phyloP scores from a whole-genome alignment of 1,140 invertebrate genomes.

The Sipha flava region DNA sequence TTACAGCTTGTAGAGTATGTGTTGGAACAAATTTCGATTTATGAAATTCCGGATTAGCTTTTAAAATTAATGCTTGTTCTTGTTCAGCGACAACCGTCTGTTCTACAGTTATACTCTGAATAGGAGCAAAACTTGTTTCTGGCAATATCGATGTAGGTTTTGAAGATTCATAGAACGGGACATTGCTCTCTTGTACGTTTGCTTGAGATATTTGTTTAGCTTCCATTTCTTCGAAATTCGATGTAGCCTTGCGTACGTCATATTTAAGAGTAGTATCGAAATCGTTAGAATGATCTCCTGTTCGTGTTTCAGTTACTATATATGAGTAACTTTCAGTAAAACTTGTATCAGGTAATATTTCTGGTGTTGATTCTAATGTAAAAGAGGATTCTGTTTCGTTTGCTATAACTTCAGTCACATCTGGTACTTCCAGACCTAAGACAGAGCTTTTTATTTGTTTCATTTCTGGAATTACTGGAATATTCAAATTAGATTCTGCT shows the following conservation, averaged over 20 bases:
- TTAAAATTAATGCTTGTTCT: slow-evolving; percentile 48
- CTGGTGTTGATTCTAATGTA: slow-evolving; percentile 41
- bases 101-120: slow-evolving; percentile 47
- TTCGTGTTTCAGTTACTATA: slow-evolving; percentile 49
- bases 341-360: slow-evolving; percentile 47
- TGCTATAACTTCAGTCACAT: slow-evolving; percentile 45
- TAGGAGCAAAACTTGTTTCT: slow-evolving; percentile 40
- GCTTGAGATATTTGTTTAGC: slow-evolving; percentile 52
- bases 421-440: slow-evolving; percentile 48
- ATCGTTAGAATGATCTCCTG: slow-evolving; percentile 48
- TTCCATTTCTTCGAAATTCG: slow-evolving; percentile 48
- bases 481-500: slow-evolving; percentile 49
- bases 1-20: slow-evolving; percentile 49
- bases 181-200: slow-evolving; percentile 49
- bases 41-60: slow-evolving; percentile 50
- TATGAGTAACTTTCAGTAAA: slow-evolving; percentile 50
- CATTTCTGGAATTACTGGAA: slow-evolving; percentile 43
- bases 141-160: slow-evolving; percentile 38
- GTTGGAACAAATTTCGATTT: slow-evolving; percentile 48
- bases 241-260: slow-evolving; percentile 47
- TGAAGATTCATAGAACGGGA: slow-evolving; percentile 42
- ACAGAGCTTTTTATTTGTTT: slow-evolving; percentile 49
- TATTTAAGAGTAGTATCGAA: slow-evolving; percentile 50
- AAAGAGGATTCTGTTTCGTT: slow-evolving; percentile 54
- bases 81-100: slow-evolving; percentile 51